Conservation (phyloP, 2,113 vertebrate genomes). For the Craseonycteris thonglongyai region DNA sequence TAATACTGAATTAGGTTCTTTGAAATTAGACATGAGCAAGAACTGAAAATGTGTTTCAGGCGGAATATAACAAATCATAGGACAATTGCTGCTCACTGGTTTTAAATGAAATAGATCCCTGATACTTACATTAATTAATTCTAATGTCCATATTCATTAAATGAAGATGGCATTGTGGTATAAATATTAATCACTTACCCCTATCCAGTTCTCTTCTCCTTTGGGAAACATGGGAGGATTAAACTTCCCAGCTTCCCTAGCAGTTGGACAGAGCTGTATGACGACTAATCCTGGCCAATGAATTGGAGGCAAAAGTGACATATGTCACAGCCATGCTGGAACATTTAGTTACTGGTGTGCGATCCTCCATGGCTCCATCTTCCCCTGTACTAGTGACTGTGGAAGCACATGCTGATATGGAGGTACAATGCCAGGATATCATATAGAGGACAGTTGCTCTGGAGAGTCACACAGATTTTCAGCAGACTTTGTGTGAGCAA, state of each 20-base stretch:
- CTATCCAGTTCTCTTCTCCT: neutral
- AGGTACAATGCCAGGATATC: neutral
- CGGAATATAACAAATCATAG: neutral
- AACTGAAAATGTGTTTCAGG: slow-evolving; percentile 7
- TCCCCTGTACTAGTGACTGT: neutral
- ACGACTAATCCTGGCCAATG: neutral
- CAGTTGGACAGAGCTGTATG: neutral
- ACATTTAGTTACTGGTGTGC: neutral
- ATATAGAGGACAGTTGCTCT: neutral
- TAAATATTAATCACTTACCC: neutral
- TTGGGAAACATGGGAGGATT: neutral
- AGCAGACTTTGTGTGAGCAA: slow-evolving; percentile 3
- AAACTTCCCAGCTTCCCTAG: neutral
- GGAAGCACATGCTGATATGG: neutral
- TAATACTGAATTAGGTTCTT: slow-evolving; percentile 14
- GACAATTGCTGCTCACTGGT: neutral
- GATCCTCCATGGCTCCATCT: neutral
- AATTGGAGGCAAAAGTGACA: neutral
- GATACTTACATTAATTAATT: neutral
- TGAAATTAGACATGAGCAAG: neutral
- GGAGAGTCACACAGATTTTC: neutral
- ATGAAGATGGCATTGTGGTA: neutral
- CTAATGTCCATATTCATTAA: neutral
- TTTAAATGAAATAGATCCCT: slow-evolving; percentile 4
- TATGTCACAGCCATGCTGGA: neutral